Percentiles rank a stretch among this genome's conserved stretches.
Conservation (phyloP, 2,797 vertebrate genomes). For the Myotis vivesi region DNA sequence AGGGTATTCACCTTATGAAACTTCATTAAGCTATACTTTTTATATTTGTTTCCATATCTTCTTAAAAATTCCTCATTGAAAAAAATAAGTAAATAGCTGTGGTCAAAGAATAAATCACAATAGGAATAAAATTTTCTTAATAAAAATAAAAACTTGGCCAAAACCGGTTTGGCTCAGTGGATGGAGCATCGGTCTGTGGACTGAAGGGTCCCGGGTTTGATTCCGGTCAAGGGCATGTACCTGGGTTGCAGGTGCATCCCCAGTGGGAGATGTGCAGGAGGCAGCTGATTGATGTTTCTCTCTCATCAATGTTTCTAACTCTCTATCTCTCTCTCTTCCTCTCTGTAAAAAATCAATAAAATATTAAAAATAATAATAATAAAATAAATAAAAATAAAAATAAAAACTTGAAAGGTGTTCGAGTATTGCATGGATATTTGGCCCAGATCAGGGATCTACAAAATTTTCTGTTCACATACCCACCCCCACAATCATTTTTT, state of each 20-base stretch:
- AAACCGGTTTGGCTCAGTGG: too few species aligned
- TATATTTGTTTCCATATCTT: not conserved
- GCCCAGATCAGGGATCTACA: not conserved
- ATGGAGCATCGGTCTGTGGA: too few species aligned
- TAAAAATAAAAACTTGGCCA: not conserved
- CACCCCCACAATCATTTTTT: not conserved
- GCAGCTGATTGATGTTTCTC: too few species aligned
- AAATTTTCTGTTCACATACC: not conserved
- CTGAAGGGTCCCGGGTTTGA: too few species aligned
- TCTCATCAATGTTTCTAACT: too few species aligned
- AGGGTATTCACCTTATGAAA: not conserved
- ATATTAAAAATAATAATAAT: too few species aligned
- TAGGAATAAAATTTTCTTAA: not conserved
- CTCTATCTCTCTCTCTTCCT: too few species aligned
- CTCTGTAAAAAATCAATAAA: too few species aligned
- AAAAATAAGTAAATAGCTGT: not conserved
- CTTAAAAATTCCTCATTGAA: not conserved
- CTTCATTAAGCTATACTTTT: not conserved
- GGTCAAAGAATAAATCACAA: constrained; percentile 13
- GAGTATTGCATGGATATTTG: not conserved
- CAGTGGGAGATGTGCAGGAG: too few species aligned
- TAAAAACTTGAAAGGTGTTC: not conserved
- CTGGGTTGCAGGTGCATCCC: too few species aligned
- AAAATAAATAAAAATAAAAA: not conserved
- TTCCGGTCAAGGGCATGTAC: too few species aligned